A percentile compares a stretch with the other conserved stretches of the same genome.
Conservation (phyloP, 2,113 vertebrate species). For the Varanus komodoensis region DNA sequence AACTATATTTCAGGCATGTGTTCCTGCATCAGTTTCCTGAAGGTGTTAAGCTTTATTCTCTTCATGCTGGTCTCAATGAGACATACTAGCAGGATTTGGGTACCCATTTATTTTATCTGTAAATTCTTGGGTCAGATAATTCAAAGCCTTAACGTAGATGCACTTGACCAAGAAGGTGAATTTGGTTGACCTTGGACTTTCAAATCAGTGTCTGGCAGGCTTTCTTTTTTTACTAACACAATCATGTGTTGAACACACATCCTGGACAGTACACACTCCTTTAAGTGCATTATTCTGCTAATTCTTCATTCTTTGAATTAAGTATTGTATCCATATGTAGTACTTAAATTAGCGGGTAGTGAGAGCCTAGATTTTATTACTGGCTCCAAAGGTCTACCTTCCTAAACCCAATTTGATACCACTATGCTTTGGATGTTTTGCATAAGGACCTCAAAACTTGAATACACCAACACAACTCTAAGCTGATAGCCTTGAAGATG, state of each 20-base stretch:
- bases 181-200: slow-evolving; percentile 61
- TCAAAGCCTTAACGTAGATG: slow-evolving; percentile 85
- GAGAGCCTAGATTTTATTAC: slow-evolving; percentile 63
- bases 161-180: slow-evolving; percentile 71
- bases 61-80: slow-evolving; percentile 69
- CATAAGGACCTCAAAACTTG: slow-evolving; percentile 82
- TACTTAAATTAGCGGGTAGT: slow-evolving; percentile 60
- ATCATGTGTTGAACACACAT: slow-evolving; percentile 75
- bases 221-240: slow-evolving; percentile 67
- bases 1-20: slow-evolving; percentile 60
- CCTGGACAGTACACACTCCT: slow-evolving; percentile 71
- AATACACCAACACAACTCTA: slow-evolving; percentile 75
- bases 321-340: slow-evolving; percentile 58
- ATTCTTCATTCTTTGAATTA: slow-evolving; percentile 61
- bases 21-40: slow-evolving; percentile 74
- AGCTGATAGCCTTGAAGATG: slow-evolving; percentile 80
- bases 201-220: slow-evolving; percentile 46
- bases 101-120: slow-evolving; percentile 66
- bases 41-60: slow-evolving; percentile 79
- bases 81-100: slow-evolving; percentile 46
- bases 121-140: slow-evolving; percentile 77
- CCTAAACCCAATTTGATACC: slow-evolving; percentile 70
- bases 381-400: slow-evolving; percentile 70
- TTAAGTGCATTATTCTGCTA: slow-evolving; percentile 74
- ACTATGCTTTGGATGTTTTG: slow-evolving; percentile 74